Base-by-base conservation (phyloP, 2,888 invertebrate species). In the Stictocephala bisonia region DNA sequence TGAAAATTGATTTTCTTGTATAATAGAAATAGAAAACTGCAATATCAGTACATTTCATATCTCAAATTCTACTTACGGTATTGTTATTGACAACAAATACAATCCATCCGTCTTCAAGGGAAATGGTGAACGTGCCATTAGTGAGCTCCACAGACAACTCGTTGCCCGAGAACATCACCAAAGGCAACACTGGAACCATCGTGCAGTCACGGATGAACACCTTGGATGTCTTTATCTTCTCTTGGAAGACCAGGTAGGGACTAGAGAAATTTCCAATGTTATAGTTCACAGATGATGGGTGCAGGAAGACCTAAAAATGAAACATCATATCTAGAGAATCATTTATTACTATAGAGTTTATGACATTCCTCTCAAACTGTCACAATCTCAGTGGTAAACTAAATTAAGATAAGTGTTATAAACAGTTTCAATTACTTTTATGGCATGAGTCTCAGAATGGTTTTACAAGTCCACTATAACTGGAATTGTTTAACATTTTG, bases 81-180 rank as follows among this genome's bases (percentile, higher is more conserved):
- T 92, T 91, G 78, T 90, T 90, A 76, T 92, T 90, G 0, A 92
- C 91, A 83, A 91, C 90, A 79, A 94, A 89, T 84, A 93, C 88
- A 66, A 94, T 93, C 94, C 94, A 94, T 2, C 93, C 93, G 78
- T 91, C 91, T 83, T 92, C 93, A 27, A 94, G 83, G 0, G 91
- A 88, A 24, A 94, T 87, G 27, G 91, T 89, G 76, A 92, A 93
- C 7, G 88, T 89, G 0, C 91, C 93, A 77, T 89, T 89, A 79
- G 92, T 91, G 0, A 92, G 85, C 80, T 91, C 91, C 71, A 94
- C 90, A 20, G 89, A 87, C 15, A 94, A 84, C 80, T 88, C 90
- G 80, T 90, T 91, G n/a, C 93, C 93, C 81, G 88, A 84, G 77
- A 85, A 85, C 58, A 93, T 81, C 1, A 93, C 90, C 35, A 94